These are phyloP conservation scores for Forbesichthys agassizii DNA, from an alignment of 2,113 vertebrate species.

Conservation along the genomic window DNA sequence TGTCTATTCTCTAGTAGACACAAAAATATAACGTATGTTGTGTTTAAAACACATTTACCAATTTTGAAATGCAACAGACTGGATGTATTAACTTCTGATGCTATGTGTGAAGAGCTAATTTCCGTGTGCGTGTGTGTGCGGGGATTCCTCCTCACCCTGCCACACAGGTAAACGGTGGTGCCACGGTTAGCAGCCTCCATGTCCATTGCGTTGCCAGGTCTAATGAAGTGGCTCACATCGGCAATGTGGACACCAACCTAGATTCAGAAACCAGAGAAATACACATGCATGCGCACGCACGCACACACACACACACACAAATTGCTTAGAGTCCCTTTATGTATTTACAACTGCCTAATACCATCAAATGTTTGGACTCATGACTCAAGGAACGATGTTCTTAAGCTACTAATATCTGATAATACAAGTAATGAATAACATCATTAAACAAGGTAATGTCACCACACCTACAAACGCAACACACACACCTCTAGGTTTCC, in stretches of 20 bases:
- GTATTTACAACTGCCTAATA: neutral
- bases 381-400: too few species aligned
- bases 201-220: constrained; percentile 92
- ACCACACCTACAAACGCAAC: too few species aligned
- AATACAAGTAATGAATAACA: too few species aligned
- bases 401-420: too few species aligned
- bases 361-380: neutral
- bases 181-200: constrained; percentile 92
- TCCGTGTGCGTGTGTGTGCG: neutral
- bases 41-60: neutral
- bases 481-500: constrained; percentile 87
- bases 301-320: neutral
- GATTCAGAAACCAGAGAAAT: neutral
- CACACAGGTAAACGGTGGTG: constrained; percentile 96
- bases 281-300: neutral
- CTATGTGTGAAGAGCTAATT: neutral
- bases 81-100: too few species aligned
- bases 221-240: constrained; percentile 97
- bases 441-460: too few species aligned
- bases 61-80: neutral
- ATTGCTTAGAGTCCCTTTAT: neutral
- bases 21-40: neutral
- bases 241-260: constrained; percentile 98
- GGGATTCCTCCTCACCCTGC: constrained; percentile 54
- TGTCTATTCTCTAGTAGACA: constrained; percentile 90